Conservation (phyloP, 2,888 invertebrate genomes). For the Masnerella sp. region DNA sequence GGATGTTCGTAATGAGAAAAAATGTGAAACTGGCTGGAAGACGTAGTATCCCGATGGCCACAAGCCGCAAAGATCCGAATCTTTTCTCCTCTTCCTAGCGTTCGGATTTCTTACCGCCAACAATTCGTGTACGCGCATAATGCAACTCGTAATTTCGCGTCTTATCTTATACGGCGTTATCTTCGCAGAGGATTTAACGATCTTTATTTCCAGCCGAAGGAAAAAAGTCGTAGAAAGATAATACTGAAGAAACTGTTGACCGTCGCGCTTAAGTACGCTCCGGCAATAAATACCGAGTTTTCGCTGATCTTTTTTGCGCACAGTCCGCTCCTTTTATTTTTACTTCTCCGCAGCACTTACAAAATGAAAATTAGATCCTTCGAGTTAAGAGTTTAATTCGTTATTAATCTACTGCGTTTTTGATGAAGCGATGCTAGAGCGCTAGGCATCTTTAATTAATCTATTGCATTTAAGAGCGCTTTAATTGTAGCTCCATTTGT, state of each 20-base stretch:
- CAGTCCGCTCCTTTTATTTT: constrained; percentile 16
- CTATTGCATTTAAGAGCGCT: constrained; percentile 31
- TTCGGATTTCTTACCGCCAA: constrained; percentile 64
- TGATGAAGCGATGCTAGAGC: constrained; percentile 24
- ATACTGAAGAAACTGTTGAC: constrained; percentile 58
- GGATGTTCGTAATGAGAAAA: constrained; percentile 30
- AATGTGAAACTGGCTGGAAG: constrained; percentile 38
- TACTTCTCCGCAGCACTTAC: constrained; percentile 23
- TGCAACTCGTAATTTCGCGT: constrained; percentile 63
- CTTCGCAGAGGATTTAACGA: constrained; percentile 58
- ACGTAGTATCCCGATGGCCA: too few relatives aligned
- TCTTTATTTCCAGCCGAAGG: constrained; percentile 52
- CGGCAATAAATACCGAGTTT: constrained; percentile 54
- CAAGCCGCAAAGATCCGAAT: constrained; percentile 61
- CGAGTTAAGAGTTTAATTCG: constrained; percentile 38
- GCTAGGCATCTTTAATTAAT: constrained; percentile 34
- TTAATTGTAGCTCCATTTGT: constrained; percentile 18
- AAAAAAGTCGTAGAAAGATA: constrained; percentile 57
- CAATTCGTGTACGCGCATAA: constrained; percentile 67
- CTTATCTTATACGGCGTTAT: constrained; percentile 61
- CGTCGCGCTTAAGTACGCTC: constrained; percentile 53
- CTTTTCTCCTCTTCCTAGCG: constrained; percentile 62
- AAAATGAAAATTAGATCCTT: constrained; percentile 48
- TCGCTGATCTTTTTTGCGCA: constrained; percentile 27
- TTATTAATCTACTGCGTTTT: constrained; percentile 37